phyloP scores from a whole-genome alignment of 2,888 invertebrate species.

The Ectobius pallidus region DNA sequence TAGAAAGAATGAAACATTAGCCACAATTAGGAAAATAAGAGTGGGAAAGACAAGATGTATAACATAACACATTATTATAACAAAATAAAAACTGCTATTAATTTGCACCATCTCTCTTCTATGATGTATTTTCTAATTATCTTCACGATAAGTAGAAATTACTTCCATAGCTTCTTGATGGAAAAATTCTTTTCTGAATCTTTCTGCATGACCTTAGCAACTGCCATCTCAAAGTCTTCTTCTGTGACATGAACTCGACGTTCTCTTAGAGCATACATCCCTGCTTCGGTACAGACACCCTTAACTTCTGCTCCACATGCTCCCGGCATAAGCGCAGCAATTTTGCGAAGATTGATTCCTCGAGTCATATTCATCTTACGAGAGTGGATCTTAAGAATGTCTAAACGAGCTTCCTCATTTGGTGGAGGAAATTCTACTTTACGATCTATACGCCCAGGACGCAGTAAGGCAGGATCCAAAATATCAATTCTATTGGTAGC shows the following conservation, averaged over 20 bases:
- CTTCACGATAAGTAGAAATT: no score
- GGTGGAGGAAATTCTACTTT: constrained; percentile 99
- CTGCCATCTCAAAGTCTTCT: constrained; percentile 99
- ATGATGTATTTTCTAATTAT: no score
- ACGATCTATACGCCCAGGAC: constrained; percentile 98
- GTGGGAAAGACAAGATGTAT: no score
- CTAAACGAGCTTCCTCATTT: constrained; percentile 97
- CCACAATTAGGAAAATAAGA: no score
- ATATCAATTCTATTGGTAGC: constrained; percentile 99
- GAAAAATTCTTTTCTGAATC: constrained; percentile 99
- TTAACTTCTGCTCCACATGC: constrained; percentile 99
- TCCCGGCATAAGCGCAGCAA: constrained; percentile 99
- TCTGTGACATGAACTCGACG: constrained; percentile 98
- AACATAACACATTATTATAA: no score
- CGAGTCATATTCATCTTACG: constrained; percentile 99
- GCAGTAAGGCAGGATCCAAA: constrained; percentile 92
- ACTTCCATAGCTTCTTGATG: constrained; percentile 99
- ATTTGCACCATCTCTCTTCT: no score
- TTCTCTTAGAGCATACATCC: constrained; percentile 98
- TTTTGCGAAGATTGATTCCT: constrained; percentile 97
- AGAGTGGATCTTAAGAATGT: constrained; percentile 98
- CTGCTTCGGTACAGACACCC: constrained; percentile 99
- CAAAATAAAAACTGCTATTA: no score
- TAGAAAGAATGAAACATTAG: no score
- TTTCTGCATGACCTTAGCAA: constrained; percentile 99